These are phyloP conservation scores for Hirudinaria manillensis DNA, from an alignment of 2,888 invertebrate species.

Conservation along the genomic window DNA sequence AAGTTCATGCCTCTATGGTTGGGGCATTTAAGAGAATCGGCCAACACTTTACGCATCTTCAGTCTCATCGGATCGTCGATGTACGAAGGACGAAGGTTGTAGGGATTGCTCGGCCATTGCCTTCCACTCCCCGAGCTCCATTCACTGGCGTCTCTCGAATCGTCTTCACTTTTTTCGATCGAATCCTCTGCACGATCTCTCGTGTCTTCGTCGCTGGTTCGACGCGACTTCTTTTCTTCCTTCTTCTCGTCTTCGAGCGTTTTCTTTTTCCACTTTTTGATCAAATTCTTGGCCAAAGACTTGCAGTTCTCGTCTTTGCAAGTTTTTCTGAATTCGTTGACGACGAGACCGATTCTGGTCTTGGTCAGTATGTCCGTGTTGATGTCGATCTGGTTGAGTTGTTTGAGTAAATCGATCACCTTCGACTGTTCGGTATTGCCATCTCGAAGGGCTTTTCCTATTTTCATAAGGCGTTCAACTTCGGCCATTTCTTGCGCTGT, in stretches of 20 bases:
- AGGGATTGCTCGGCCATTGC: not conserved
- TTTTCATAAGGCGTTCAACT: too few species aligned
- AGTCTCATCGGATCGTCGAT: slow-evolving; percentile 79
- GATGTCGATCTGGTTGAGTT: slow-evolving; percentile 79
- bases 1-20: slow-evolving; percentile 43
- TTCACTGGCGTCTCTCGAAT: not conserved
- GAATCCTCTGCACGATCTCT: slow-evolving; percentile 23
- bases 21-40: slow-evolving; percentile 72
- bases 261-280: slow-evolving; percentile 91
- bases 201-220: not conserved
- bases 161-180: slow-evolving; percentile 3
- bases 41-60: slow-evolving; percentile 84
- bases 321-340: slow-evolving; percentile 84
- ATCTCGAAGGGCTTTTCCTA: too few species aligned
- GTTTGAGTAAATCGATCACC: slow-evolving; percentile 80
- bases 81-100: slow-evolving; percentile 44
- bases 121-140: not conserved
- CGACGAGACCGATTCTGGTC: slow-evolving; percentile 95
- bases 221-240: not conserved
- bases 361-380: slow-evolving; percentile 85
- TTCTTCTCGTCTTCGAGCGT: not conserved
- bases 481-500: too few species aligned
- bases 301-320: slow-evolving; percentile 90
- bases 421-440: not conserved
- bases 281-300: slow-evolving; percentile 83